Conservation (phyloP, 2,888 invertebrate species). For the Nesidiocoris tenuis region DNA sequence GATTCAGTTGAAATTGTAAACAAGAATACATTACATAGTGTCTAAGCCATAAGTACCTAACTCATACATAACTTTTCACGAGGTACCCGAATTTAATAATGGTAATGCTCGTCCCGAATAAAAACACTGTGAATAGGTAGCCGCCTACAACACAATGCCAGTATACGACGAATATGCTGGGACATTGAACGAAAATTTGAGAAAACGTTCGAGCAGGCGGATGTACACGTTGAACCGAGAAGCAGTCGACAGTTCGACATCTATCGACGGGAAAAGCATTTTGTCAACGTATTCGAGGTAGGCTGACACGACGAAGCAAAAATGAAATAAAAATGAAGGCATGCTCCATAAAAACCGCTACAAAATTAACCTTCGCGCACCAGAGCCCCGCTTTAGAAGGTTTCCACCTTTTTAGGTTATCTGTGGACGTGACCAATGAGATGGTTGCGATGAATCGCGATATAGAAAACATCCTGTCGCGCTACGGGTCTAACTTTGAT, state of each 20-base stretch:
- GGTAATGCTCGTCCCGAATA: not conserved
- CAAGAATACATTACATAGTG: too few species aligned
- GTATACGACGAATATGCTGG: not conserved
- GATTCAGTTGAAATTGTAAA: too few species aligned
- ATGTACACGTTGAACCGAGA: not conserved
- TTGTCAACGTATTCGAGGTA: conserved; percentile 33
- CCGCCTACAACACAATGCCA: not conserved
- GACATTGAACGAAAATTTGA: conserved; percentile 4
- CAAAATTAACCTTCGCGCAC: too few species aligned
- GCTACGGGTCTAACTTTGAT: conserved; percentile 39
- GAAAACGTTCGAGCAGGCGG: not conserved
- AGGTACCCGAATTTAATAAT: not conserved
- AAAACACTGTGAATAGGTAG: not conserved
- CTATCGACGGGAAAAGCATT: conserved; percentile 18
- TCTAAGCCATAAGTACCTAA: too few species aligned
- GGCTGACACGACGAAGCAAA: too few species aligned
- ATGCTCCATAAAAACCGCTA: too few species aligned
- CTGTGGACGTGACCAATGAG: conserved; percentile 44
- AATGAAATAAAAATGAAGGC: too few species aligned
- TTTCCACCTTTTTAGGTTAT: conserved; percentile 34
- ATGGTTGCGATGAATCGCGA: conserved; percentile 45
- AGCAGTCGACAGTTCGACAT: conserved; percentile 25
- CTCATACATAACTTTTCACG: too few species aligned
- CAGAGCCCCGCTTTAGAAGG: too few species aligned
- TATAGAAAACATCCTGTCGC: conserved; percentile 39